Evolutionary conservation across 1,140 invertebrate species (phyloP).

Genomic region (Drosophila varians): DNA sequence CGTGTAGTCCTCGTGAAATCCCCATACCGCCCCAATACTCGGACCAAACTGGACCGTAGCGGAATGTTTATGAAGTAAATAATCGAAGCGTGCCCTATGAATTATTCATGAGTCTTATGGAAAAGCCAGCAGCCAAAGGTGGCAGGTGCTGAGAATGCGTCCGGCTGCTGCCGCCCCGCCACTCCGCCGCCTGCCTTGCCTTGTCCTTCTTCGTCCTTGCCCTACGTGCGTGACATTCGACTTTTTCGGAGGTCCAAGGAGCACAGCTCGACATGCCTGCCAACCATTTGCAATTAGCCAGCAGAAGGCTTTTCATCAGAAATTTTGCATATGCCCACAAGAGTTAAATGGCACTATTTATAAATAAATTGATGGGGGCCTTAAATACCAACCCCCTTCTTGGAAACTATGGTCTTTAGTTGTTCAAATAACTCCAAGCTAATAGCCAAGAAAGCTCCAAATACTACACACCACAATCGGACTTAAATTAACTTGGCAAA

Average conservation of each 20-base stretch:
- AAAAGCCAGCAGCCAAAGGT: constrained; percentile 50
- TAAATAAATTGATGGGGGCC: constrained; percentile 21
- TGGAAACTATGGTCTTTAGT: background rate
- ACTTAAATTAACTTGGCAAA: background rate
- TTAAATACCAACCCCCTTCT: background rate
- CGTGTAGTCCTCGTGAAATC: background rate
- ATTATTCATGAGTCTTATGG: constrained; percentile 79
- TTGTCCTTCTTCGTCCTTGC: background rate
- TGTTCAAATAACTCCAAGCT: background rate
- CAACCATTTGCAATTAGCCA: constrained; percentile 65
- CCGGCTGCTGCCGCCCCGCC: constrained; percentile 28
- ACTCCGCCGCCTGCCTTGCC: constrained; percentile 6
- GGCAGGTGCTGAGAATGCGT: constrained; percentile 32
- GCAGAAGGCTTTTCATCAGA: constrained; percentile 3
- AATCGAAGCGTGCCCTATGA: constrained; percentile 76
- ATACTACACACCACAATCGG: background rate
- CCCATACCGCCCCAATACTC: background rate
- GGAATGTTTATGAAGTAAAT: constrained; percentile 78
- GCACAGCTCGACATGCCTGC: constrained; percentile 24
- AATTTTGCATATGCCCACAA: constrained; percentile 61
- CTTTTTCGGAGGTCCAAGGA: constrained; percentile 28
- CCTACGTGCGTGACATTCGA: constrained; percentile 62
- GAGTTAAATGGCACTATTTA: constrained; percentile 27
- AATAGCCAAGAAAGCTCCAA: constrained; percentile 4
- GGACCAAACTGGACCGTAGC: constrained; percentile 6